Conservation (phyloP, 2,113 vertebrate genomes). For the Picathartes gymnocephalus region DNA sequence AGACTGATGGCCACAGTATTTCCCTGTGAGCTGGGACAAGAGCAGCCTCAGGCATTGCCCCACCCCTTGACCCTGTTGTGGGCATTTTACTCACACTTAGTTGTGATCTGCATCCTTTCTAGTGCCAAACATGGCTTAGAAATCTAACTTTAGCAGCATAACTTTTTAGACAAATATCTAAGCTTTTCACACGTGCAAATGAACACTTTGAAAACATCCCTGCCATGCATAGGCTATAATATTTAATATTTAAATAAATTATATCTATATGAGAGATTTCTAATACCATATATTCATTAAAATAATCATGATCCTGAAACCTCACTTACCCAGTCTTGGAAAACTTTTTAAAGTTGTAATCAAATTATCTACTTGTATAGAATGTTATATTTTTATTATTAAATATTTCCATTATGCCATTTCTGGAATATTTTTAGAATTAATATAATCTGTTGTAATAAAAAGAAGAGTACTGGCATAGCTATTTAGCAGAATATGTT, state of each 20-base stretch:
- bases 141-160: neutral
- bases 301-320: neutral
- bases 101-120: neutral
- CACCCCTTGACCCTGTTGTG: neutral
- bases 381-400: neutral
- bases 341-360: neutral
- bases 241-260: neutral
- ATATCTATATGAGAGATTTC: neutral
- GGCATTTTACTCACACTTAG: neutral
- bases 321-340: neutral
- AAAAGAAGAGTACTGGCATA: neutral
- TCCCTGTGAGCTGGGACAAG: neutral
- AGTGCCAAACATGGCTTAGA: neutral
- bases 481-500: conserved; percentile 42
- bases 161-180: neutral
- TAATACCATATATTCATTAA: neutral
- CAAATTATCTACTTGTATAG: neutral
- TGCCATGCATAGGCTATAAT: neutral
- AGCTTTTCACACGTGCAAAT: neutral
- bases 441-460: neutral
- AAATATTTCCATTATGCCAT: neutral
- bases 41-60: neutral
- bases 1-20: neutral
- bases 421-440: conserved; percentile 26
- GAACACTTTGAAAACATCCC: neutral